phyloP scores from a whole-genome alignment of 92 coral and sea anemone genomes.

The Epizoanthus fatuus region DNA sequence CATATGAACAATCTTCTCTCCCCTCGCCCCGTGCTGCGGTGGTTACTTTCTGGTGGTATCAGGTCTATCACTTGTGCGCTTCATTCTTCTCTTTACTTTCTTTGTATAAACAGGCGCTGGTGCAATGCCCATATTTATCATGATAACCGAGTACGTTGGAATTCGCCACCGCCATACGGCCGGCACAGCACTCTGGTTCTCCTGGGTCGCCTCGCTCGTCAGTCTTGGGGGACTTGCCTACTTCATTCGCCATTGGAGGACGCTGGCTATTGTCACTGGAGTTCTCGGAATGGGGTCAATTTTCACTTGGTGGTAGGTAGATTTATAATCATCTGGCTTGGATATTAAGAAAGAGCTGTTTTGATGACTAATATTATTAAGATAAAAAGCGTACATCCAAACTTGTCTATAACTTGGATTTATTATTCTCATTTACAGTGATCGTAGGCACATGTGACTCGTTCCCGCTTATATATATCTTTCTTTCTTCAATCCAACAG shows the following conservation, averaged over 20 bases:
- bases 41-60: too few relatives aligned
- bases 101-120: constrained; percentile 19
- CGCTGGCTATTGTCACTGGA: constrained; percentile 36
- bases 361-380: not conserved
- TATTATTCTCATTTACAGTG: too few relatives aligned
- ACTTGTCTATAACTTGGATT: too few relatives aligned
- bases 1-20: too few relatives aligned
- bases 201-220: constrained; percentile 34
- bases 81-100: not conserved
- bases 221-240: constrained; percentile 52
- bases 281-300: not conserved
- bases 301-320: constrained; percentile 24
- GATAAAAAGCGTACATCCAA: too few relatives aligned
- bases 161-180: constrained; percentile 42
- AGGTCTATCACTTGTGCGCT: not conserved
- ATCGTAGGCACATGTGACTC: too few relatives aligned
- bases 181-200: constrained; percentile 55
- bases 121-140: constrained; percentile 46
- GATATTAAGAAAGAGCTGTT: not conserved
- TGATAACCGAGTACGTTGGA: constrained; percentile 56
- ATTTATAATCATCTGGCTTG: not conserved
- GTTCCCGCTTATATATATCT: too few relatives aligned
- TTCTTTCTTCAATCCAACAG: constrained; percentile 25
- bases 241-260: constrained; percentile 54
- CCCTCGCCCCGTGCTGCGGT: too few relatives aligned